Percentiles rank a stretch among this genome's conserved stretches.
phyloP scores from a whole-genome alignment of 1,140 invertebrate species.

The Hypothenemus hampei region DNA sequence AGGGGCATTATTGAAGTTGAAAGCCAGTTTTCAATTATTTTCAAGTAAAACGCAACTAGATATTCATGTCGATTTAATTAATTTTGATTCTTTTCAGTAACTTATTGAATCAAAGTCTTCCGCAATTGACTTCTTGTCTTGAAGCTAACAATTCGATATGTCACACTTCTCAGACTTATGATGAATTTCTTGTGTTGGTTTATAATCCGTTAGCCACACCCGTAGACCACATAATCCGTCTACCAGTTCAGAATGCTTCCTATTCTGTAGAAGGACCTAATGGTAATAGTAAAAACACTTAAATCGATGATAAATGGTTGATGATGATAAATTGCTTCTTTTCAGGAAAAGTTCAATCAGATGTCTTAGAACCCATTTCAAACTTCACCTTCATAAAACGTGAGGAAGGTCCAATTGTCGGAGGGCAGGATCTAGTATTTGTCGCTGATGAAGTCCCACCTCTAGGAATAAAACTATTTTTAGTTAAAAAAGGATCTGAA shows the following conservation, averaged over 20 bases:
- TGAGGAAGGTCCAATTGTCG: constrained; percentile 2
- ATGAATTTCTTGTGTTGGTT: constrained; percentile 60
- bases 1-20: constrained; percentile 48
- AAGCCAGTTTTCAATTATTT: background rate
- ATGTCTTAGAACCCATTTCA: constrained; percentile 26
- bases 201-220: constrained; percentile 73
- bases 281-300: constrained; percentile 27
- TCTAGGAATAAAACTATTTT: constrained; percentile 57
- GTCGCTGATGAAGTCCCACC: constrained; percentile 57
- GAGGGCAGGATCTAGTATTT: constrained; percentile 59
- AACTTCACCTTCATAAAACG: constrained; percentile 19
- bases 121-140: constrained; percentile 24
- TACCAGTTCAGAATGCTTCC: constrained; percentile 56
- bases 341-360: background rate
- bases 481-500: background rate
- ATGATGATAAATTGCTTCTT: too few relatives aligned
- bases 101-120: constrained; percentile 54
- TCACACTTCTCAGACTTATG: constrained; percentile 54
- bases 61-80: too few relatives aligned
- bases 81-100: constrained; percentile 50
- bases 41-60: background rate
- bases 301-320: background rate
- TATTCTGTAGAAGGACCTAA: background rate
- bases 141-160: constrained; percentile 60
- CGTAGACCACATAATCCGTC: constrained; percentile 57